These are phyloP conservation scores for Aleiodes sp. DNA, from an alignment of 1,140 invertebrate species.

Conservation along the genomic window DNA sequence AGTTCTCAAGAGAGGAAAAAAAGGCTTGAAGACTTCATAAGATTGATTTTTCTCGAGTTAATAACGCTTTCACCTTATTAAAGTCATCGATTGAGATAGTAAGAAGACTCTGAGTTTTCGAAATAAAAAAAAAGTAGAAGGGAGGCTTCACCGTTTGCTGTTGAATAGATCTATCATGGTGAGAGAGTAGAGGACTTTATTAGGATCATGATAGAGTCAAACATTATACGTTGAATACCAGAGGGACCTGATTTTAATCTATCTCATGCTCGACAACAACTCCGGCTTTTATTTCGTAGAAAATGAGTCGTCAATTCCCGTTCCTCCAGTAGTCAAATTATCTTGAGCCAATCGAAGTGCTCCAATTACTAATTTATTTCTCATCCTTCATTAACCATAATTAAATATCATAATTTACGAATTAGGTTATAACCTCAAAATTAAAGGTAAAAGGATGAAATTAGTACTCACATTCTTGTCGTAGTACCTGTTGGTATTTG, in stretches of 20 bases:
- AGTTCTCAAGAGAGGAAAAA: not conserved
- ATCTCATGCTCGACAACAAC: not conserved
- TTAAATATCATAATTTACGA: not conserved
- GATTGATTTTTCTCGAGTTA: slow-evolving; percentile 3
- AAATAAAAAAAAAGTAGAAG: slow-evolving; percentile 22
- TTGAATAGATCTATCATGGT: slow-evolving; percentile 30
- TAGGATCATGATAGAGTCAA: slow-evolving; percentile 26
- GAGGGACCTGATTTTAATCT: slow-evolving; percentile 32
- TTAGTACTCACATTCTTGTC: slow-evolving; percentile 62
- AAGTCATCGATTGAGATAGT: slow-evolving; percentile 7
- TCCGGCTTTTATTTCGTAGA: slow-evolving; percentile 31
- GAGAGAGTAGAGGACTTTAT: slow-evolving; percentile 28
- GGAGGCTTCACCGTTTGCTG: not conserved
- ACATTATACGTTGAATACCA: slow-evolving; percentile 33
- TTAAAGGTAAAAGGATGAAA: not conserved
- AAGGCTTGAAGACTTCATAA: not conserved
- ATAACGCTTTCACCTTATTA: not conserved
- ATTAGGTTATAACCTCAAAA: not conserved
- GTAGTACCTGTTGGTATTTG: slow-evolving; percentile 76
- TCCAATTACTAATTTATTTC: not conserved
- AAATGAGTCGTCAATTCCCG: slow-evolving; percentile 30
- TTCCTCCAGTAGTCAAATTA: no score
- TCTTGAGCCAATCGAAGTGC: not conserved
- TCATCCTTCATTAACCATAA: not conserved
- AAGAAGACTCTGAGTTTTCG: not conserved